Evolutionary conservation across 2,113 vertebrate genomes (phyloP).

Genomic region (Nannospalax galili): DNA sequence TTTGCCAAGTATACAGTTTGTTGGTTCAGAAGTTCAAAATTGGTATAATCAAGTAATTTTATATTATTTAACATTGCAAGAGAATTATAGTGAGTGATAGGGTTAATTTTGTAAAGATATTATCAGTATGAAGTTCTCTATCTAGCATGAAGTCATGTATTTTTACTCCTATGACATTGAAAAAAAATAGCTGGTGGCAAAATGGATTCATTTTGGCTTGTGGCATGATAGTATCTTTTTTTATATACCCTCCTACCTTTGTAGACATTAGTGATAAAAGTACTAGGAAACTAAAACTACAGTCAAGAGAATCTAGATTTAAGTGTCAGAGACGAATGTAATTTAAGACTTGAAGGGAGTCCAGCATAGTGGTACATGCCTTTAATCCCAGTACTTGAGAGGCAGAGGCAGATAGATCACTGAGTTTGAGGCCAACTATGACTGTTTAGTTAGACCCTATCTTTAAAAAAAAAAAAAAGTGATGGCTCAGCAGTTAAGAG

Average conservation of each 20-base stretch:
- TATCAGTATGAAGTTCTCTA: constrained; percentile 38
- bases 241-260: constrained; percentile 22
- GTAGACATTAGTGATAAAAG: constrained; percentile 35
- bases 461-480: background rate
- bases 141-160: background rate
- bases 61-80: constrained; percentile 55
- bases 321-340: constrained; percentile 32
- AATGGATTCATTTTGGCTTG: constrained; percentile 43
- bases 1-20: constrained; percentile 8
- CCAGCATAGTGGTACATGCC: background rate
- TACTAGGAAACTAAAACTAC: constrained; percentile 32
- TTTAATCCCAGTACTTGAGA: background rate
- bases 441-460: background rate
- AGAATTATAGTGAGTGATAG: constrained; percentile 20
- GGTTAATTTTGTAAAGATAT: constrained; percentile 61
- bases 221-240: constrained; percentile 19
- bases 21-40: constrained; percentile 58
- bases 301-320: constrained; percentile 35
- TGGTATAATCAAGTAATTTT: constrained; percentile 35
- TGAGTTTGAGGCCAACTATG: background rate
- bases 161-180: constrained; percentile 7
- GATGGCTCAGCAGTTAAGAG: too few species aligned
- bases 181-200: constrained; percentile 31
- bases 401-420: background rate
- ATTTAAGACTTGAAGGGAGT: constrained; percentile 16